These are phyloP conservation scores for Phrixothrix hirtus DNA, from an alignment of 2,888 invertebrate genomes.

Conservation along the genomic window DNA sequence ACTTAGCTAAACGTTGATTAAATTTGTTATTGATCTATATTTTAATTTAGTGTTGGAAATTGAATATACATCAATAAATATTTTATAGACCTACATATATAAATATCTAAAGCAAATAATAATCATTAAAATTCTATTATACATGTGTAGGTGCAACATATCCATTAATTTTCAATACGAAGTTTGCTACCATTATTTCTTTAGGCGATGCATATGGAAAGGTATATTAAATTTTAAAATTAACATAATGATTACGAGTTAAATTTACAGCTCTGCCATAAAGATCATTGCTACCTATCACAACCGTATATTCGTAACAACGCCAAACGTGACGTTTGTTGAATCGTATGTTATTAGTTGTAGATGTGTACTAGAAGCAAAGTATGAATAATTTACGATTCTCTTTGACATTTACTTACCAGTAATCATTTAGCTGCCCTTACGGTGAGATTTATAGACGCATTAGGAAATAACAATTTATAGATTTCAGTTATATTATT, in stretches of 20 bases:
- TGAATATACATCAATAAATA: too few species aligned
- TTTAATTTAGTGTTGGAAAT: too few species aligned
- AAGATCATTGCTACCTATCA: constrained; percentile 14
- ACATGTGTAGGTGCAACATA: background rate
- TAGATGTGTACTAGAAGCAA: constrained; percentile 10
- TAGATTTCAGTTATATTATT: constrained; percentile 8
- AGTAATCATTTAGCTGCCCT: constrained; percentile 18
- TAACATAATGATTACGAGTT: constrained; percentile 8
- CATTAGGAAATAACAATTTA: constrained; percentile 7
- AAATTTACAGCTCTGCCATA: constrained; percentile 15
- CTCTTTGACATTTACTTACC: constrained; percentile 21
- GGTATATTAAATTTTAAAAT: constrained; percentile 8
- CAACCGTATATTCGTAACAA: constrained; percentile 5
- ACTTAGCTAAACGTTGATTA: too few species aligned
- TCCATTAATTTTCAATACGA: background rate
- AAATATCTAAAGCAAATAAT: too few species aligned
- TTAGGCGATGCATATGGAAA: background rate
- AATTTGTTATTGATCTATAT: too few species aligned
- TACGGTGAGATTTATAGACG: constrained; percentile 10
- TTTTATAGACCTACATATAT: too few species aligned
- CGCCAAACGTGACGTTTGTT: constrained; percentile 8
- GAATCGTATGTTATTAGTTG: constrained; percentile 8
- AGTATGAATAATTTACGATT: constrained; percentile 23
- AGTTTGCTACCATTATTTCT: background rate
- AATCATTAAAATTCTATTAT: too few species aligned